A percentile compares a stretch with the other conserved stretches of the same genome.
These are phyloP conservation scores for Sebastolobus altivelis DNA, from an alignment of 2,797 vertebrate genomes.

Conservation along the genomic window DNA sequence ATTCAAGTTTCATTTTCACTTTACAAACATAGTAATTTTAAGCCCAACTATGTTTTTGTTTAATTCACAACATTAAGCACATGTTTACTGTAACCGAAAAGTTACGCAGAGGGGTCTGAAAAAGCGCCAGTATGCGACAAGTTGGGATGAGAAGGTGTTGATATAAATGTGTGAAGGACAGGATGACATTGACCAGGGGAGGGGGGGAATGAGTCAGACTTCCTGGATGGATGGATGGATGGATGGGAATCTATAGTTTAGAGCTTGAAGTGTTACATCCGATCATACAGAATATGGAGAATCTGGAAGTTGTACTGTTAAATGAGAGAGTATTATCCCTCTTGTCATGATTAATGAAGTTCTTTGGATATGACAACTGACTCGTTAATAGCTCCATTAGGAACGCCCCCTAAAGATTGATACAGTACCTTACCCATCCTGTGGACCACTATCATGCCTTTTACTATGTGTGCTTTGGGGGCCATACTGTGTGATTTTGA, in stretches of 20 bases:
- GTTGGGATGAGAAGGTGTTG: too few species aligned
- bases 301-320: conserved; percentile 34
- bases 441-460: conserved; percentile 60
- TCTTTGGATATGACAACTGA: conserved; percentile 71
- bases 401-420: conserved; percentile 63
- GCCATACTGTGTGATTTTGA: conserved; percentile 71
- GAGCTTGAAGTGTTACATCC: conserved; percentile 22
- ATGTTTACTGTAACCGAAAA: too few species aligned
- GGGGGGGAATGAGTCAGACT: neutral
- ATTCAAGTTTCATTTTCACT: too few species aligned
- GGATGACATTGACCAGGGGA: conserved; percentile 16
- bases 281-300: conserved; percentile 26
- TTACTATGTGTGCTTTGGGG: conserved; percentile 70
- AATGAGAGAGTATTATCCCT: conserved; percentile 28
- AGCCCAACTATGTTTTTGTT: too few species aligned
- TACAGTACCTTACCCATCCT: conserved; percentile 47
- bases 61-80: too few species aligned
- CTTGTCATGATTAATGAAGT: conserved; percentile 73
- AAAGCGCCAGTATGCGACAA: too few species aligned
- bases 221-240: conserved; percentile 14
- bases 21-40: too few species aligned
- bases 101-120: too few species aligned
- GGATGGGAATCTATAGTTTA: conserved; percentile 26
- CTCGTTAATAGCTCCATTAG: conserved; percentile 66
- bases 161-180: conserved; percentile 23